These are phyloP conservation scores for Apodemus speciosus DNA, from an alignment of 2,113 vertebrate species.

Conservation along the genomic window DNA sequence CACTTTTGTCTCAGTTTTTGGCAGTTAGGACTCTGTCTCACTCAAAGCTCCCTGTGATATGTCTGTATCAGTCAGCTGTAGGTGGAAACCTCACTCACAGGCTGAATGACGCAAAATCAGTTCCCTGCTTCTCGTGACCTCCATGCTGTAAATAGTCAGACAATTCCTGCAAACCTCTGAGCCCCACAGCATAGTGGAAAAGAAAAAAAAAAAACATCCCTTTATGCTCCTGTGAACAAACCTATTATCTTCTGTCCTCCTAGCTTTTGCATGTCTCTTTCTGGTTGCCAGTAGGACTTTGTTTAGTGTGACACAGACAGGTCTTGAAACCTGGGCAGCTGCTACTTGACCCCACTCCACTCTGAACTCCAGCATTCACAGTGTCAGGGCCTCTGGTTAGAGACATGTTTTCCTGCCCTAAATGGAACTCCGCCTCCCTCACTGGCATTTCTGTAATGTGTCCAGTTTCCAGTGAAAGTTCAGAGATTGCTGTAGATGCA, in stretches of 20 bases:
- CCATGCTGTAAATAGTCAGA: background rate
- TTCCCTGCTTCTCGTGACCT: background rate
- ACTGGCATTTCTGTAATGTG: background rate
- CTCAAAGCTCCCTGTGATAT: too few species aligned
- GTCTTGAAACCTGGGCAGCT: background rate
- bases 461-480: background rate
- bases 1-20: too few species aligned
- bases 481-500: background rate
- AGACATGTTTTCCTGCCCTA: background rate
- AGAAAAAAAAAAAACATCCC: fast-evolving
- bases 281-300: background rate
- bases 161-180: background rate
- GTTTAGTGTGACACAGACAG: background rate
- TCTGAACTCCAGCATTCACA: background rate
- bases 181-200: too few species aligned
- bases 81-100: background rate
- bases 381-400: background rate
- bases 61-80: background rate
- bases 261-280: background rate
- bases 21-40: background rate
- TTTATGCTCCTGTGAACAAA: background rate
- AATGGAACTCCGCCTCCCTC: background rate
- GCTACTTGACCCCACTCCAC: background rate
- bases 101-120: background rate
- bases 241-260: too few species aligned